These are phyloP conservation scores for Xenopus laevis DNA, from an alignment of 2,113 vertebrate genomes.

Conservation along the genomic window DNA sequence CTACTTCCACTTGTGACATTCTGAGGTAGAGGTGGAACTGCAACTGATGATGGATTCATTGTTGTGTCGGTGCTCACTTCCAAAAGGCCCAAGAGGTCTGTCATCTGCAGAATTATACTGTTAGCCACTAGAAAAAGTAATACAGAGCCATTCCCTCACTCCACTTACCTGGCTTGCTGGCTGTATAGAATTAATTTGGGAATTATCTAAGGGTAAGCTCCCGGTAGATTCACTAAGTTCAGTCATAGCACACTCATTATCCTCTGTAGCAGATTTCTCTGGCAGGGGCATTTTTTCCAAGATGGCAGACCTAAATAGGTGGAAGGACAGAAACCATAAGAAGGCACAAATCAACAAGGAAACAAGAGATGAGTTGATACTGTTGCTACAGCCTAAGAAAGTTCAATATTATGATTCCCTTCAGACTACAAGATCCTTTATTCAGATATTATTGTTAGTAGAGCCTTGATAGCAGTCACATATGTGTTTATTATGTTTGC, in stretches of 20 bases:
- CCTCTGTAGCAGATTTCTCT: conserved; percentile 60
- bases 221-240: conserved; percentile 28
- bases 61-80: conserved; percentile 60
- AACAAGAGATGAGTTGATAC: neutral
- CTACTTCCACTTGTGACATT: conserved; percentile 50
- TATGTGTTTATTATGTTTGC: no score
- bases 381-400: no score
- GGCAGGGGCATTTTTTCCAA: conserved; percentile 84
- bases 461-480: no score
- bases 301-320: conserved; percentile 70
- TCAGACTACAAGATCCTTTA: no score
- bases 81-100: conserved; percentile 75
- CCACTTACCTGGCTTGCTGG: conserved; percentile 29
- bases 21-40: conserved; percentile 21
- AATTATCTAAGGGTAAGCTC: neutral
- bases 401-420: no score
- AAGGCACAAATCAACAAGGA: neutral
- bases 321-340: neutral
- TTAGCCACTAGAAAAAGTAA: conserved; percentile 50
- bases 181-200: conserved; percentile 47
- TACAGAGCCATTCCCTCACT: conserved; percentile 40
- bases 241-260: conserved; percentile 51
- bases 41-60: conserved; percentile 40
- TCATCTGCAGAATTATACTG: conserved; percentile 56
- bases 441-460: no score